Conservation (phyloP, 1,140 invertebrate genomes). For the Drosophila neocordata region DNA sequence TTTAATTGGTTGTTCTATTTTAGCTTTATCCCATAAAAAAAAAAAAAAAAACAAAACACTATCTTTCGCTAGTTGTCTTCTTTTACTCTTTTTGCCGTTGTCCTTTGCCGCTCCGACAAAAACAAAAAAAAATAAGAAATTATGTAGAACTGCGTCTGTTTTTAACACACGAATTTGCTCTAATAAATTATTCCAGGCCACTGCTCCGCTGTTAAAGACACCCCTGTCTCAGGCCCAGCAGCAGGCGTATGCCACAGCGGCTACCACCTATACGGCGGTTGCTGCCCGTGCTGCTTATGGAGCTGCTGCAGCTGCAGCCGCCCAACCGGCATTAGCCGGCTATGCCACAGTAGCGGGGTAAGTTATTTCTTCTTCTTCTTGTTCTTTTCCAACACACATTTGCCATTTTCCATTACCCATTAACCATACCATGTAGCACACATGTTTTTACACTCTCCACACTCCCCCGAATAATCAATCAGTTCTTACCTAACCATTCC, state of each 20-base stretch:
- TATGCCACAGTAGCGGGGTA: slow-evolving; percentile 84
- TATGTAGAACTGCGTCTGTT: slow-evolving; percentile 42
- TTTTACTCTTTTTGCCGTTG: slow-evolving; percentile 55
- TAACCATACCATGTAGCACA: no score
- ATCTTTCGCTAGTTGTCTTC: slow-evolving; percentile 10
- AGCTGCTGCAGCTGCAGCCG: slow-evolving; percentile 92
- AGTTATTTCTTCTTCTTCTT: slow-evolving; percentile 34
- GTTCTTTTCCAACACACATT: no score
- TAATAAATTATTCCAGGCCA: slow-evolving; percentile 85
- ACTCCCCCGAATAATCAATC: no score
- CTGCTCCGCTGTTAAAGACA: slow-evolving; percentile 87
- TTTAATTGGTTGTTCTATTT: slow-evolving; percentile 1
- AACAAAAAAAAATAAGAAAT: no score
- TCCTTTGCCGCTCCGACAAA: slow-evolving; percentile 39
- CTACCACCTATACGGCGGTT: slow-evolving; percentile 91
- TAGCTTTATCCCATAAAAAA: slow-evolving; percentile 1
- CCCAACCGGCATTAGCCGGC: slow-evolving; percentile 88
- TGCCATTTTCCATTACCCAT: no score
- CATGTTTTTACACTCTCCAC: no score
- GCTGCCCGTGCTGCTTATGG: slow-evolving; percentile 92
- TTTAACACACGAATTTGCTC: slow-evolving; percentile 83
- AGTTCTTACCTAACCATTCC: no score
- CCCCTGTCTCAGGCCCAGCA: slow-evolving; percentile 86
- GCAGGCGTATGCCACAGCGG: slow-evolving; percentile 87
- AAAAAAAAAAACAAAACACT: background rate